Percentiles rank a stretch among this genome's conserved stretches.
These are phyloP conservation scores for Mixornis gularis DNA, from an alignment of 2,113 vertebrate species.

Conservation along the genomic window DNA sequence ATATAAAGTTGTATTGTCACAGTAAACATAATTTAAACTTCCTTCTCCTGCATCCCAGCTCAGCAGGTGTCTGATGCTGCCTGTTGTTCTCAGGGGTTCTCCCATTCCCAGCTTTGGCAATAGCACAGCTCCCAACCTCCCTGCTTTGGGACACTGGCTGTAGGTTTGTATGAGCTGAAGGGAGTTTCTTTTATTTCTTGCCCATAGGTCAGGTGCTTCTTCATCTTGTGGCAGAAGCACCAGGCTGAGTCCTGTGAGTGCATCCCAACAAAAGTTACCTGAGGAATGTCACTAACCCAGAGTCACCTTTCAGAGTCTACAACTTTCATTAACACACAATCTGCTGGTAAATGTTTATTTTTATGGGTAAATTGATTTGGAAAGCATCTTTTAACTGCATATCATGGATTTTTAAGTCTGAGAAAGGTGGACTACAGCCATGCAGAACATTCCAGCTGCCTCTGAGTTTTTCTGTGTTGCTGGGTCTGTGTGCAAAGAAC, in stretches of 20 bases:
- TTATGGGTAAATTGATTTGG: background rate
- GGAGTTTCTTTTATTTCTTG: background rate
- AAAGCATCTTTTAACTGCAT: background rate
- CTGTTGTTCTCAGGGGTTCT: background rate
- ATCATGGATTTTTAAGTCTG: background rate
- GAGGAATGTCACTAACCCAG: background rate
- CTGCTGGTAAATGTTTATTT: background rate
- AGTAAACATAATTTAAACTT: background rate
- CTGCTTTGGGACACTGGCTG: background rate
- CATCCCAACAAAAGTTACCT: background rate
- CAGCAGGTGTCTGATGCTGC: rapidly evolving
- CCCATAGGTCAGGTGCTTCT: background rate
- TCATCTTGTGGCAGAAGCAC: background rate
- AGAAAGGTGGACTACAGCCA: background rate
- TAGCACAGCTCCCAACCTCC: rapidly evolving
- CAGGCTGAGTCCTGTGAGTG: background rate
- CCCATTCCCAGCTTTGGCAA: background rate
- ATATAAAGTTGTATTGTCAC: background rate
- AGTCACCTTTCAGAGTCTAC: background rate
- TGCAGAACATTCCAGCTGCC: background rate
- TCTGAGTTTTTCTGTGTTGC: background rate
- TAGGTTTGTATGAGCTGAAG: rapidly evolving
- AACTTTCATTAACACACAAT: background rate
- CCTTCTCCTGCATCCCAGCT: background rate
- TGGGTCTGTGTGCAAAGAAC: background rate